phyloP scores from a whole-genome alignment of 2,113 vertebrate genomes.

The Dipodomys merriami region DNA sequence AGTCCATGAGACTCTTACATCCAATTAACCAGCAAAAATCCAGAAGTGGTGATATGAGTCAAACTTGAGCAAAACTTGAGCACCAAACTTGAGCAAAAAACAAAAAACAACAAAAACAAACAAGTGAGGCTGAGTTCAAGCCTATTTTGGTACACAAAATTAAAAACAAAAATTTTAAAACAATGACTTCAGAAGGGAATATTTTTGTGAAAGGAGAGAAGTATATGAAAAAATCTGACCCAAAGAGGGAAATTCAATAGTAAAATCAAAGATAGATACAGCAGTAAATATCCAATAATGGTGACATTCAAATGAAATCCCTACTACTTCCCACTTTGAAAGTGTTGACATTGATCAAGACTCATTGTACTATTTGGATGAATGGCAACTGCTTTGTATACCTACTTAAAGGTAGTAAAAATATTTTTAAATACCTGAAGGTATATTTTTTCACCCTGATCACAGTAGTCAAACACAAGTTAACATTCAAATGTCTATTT shows the following conservation, averaged over 20 bases:
- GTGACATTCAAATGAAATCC: not conserved
- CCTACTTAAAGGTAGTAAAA: too few relatives aligned
- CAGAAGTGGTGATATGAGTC: too few relatives aligned
- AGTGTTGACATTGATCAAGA: not conserved
- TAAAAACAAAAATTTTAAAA: too few relatives aligned
- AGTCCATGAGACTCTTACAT: too few relatives aligned
- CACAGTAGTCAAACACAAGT: not conserved
- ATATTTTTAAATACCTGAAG: not conserved
- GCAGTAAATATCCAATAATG: slow-evolving; percentile 4
- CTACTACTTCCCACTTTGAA: not conserved
- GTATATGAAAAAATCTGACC: not conserved
- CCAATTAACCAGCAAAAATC: too few relatives aligned
- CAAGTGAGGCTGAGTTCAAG: too few relatives aligned
- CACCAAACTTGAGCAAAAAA: too few relatives aligned
- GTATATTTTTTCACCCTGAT: too few relatives aligned
- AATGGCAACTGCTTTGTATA: too few relatives aligned
- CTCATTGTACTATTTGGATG: not conserved
- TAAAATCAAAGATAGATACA: not conserved
- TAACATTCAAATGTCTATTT: not conserved
- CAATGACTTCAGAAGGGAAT: not conserved
- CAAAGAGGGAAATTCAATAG: slow-evolving; percentile 32
- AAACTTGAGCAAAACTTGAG: too few relatives aligned
- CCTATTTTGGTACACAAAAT: too few relatives aligned
- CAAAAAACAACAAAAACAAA: too few relatives aligned
- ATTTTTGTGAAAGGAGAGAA: not conserved